These are phyloP conservation scores for Phrynosoma blainvillii DNA, from an alignment of 2,113 vertebrate species.

Conservation along the genomic window DNA sequence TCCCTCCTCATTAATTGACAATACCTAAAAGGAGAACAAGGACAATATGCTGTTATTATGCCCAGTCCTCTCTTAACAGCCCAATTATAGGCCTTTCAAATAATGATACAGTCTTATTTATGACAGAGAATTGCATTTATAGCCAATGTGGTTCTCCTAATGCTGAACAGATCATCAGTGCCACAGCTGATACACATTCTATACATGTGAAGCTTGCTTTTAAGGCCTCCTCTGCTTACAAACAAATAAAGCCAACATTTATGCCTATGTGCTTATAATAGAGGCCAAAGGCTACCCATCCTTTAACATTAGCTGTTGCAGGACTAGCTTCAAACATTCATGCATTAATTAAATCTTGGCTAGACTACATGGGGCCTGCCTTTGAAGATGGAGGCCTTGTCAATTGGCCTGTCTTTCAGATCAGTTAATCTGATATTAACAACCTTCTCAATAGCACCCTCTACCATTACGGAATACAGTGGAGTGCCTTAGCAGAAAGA, in stretches of 20 bases:
- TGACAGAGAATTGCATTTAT: not conserved
- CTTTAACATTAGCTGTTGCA: no score
- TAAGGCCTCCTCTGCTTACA: not conserved
- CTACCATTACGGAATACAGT: no score
- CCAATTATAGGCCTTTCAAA: not conserved
- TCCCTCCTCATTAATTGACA: conserved; percentile 85
- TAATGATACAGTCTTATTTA: not conserved
- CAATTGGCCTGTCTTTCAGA: no score
- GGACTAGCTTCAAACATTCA: no score
- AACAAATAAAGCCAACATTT: not conserved
- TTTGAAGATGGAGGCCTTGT: no score
- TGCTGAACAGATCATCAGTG: not conserved
- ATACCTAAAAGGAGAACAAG: conserved; percentile 72
- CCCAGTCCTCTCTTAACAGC: not conserved
- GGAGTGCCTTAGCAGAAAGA: no score
- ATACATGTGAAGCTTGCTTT: not conserved
- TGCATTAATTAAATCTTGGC: no score
- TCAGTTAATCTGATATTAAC: no score
- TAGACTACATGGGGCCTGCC: no score
- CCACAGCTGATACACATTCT: not conserved
- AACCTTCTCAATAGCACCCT: no score
- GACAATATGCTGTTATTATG: not conserved
- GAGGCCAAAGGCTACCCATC: no score
- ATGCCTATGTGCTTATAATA: not conserved
- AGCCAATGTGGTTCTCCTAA: no score